phyloP scores from a whole-genome alignment of 2,888 invertebrate species.

The Stenchaetothrips biformis region DNA sequence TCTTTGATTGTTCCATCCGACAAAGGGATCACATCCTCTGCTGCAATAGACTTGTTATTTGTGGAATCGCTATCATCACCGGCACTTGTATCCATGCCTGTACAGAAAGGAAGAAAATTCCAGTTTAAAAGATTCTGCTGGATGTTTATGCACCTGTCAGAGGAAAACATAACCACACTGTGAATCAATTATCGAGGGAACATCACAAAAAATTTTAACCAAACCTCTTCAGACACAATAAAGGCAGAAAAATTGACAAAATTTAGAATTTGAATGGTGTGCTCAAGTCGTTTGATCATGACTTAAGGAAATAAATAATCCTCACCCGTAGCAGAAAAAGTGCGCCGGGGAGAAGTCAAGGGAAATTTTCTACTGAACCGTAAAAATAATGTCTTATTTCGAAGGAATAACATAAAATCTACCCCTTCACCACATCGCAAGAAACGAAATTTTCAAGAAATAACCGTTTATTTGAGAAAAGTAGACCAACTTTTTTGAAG shows the following conservation, averaged over 20 bases:
- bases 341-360: neutral
- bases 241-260: neutral
- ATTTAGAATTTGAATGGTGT: neutral
- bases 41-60: neutral
- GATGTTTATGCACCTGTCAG: neutral
- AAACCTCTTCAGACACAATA: neutral
- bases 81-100: neutral
- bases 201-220: too few species aligned
- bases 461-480: neutral
- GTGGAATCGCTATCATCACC: neutral
- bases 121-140: neutral
- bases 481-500: neutral
- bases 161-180: neutral
- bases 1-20: slow-evolving; percentile 56
- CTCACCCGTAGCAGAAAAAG: neutral
- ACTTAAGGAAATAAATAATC: neutral
- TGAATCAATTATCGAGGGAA: neutral
- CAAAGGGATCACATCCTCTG: neutral
- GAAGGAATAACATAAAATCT: neutral
- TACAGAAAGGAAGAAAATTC: neutral
- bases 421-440: neutral
- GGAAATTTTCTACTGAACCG: neutral
- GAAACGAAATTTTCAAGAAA: neutral
- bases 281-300: neutral
- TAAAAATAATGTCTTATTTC: neutral